These are phyloP conservation scores for Chlamydotis undulata DNA, from an alignment of 2,113 vertebrate genomes.

Conservation along the genomic window DNA sequence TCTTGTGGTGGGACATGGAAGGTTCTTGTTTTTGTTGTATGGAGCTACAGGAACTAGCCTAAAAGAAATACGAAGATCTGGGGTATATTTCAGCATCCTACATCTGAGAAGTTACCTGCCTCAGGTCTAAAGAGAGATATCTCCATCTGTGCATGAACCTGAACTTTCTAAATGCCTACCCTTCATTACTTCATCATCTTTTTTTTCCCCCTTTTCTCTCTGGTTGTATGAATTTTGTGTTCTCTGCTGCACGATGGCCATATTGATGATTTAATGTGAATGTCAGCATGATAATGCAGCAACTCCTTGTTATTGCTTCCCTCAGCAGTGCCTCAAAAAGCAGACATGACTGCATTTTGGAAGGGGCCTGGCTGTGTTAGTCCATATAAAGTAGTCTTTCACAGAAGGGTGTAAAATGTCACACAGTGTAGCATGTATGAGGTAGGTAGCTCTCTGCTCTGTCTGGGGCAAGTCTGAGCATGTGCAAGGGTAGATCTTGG, in stretches of 20 bases:
- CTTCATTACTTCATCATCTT: background rate
- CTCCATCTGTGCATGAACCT: background rate
- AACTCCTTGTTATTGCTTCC: background rate
- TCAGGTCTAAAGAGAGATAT: background rate
- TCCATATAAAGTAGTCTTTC: background rate
- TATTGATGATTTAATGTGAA: background rate
- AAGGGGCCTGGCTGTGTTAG: background rate
- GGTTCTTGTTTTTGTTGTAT: background rate
- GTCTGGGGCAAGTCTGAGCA: background rate
- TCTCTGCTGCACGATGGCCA: background rate
- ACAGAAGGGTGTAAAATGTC: background rate
- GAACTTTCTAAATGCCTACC: background rate
- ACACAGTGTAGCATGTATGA: too few species aligned
- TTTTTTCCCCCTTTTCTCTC: background rate
- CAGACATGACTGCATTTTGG: background rate
- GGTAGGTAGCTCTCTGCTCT: background rate
- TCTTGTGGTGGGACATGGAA: background rate
- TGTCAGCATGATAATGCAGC: background rate
- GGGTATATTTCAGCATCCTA: background rate
- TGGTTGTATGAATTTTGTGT: background rate
- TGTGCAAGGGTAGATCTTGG: background rate
- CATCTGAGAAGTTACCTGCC: background rate
- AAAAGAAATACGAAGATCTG: background rate
- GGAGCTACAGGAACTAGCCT: background rate
- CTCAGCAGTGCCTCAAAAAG: background rate